Conservation (phyloP, 2,797 vertebrate species). For the Pachyuromys duprasi region DNA sequence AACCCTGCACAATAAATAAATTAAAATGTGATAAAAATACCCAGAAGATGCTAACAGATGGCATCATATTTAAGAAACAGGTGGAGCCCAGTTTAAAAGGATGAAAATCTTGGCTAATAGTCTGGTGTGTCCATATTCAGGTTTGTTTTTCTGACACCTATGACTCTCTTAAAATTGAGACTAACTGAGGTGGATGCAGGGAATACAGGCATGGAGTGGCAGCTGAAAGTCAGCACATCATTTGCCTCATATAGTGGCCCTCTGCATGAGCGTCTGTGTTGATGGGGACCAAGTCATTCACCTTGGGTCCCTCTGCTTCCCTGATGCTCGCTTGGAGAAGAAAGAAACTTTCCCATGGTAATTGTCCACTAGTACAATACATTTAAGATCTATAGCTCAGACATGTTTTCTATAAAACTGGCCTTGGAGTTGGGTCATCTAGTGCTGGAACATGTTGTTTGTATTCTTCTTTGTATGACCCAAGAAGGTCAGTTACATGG, state of each 20-base stretch:
- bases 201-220: rapidly evolving
- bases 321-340: background rate
- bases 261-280: background rate
- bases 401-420: slow-evolving; percentile 37
- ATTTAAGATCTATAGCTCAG: background rate
- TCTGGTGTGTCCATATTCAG: background rate
- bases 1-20: background rate
- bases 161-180: background rate
- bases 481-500: background rate
- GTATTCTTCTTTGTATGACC: rapidly evolving
- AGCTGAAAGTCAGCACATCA: background rate
- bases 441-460: too few relatives aligned
- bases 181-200: too few relatives aligned
- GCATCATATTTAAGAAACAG: background rate
- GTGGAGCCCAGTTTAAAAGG: background rate
- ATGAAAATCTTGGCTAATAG: background rate
- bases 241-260: too few relatives aligned
- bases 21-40: background rate
- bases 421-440: background rate
- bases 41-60: background rate
- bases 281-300: background rate
- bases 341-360: background rate
- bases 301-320: background rate
- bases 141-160: background rate
- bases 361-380: rapidly evolving